Conservation (phyloP, 2,113 vertebrate species). For the Saccopteryx leptura region DNA sequence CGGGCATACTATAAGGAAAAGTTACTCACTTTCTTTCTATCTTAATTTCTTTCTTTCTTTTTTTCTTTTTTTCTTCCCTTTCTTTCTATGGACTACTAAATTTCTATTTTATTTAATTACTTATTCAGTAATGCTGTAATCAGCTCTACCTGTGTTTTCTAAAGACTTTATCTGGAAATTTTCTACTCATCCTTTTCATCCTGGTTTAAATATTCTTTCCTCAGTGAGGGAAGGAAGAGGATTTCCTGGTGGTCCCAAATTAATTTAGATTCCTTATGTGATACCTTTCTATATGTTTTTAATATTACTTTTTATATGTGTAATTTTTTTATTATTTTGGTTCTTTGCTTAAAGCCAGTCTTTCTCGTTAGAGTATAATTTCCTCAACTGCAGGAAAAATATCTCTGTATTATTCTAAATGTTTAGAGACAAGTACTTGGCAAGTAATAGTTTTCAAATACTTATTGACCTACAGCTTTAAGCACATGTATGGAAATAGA, state of each 20-base stretch:
- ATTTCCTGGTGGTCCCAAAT: neutral
- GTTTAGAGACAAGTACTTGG: neutral
- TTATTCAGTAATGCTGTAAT: neutral
- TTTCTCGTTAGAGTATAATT: slow-evolving; percentile 47
- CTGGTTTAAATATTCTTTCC: slow-evolving; percentile 14
- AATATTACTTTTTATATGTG: neutral
- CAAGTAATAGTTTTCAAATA: slow-evolving; percentile 34
- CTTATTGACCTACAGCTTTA: slow-evolving; percentile 6
- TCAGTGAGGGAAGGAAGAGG: neutral
- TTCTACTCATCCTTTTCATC: neutral
- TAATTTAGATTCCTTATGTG: neutral
- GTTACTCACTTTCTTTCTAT: neutral
- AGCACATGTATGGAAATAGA: neutral
- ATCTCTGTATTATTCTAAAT: slow-evolving; percentile 42
- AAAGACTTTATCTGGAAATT: slow-evolving; percentile 28
- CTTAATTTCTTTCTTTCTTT: too few relatives aligned
- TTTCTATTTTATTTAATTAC: neutral
- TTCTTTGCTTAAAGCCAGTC: slow-evolving; percentile 54
- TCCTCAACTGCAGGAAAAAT: slow-evolving; percentile 32
- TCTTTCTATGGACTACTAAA: neutral
- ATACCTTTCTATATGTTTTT: neutral
- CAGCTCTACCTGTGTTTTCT: slow-evolving; percentile 10
- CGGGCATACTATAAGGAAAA: neutral
- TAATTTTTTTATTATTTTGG: slow-evolving; percentile 19
- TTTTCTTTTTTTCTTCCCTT: neutral